These are phyloP conservation scores for Dryocosmus kuriphilus DNA, from an alignment of 2,888 invertebrate genomes.

Conservation along the genomic window DNA sequence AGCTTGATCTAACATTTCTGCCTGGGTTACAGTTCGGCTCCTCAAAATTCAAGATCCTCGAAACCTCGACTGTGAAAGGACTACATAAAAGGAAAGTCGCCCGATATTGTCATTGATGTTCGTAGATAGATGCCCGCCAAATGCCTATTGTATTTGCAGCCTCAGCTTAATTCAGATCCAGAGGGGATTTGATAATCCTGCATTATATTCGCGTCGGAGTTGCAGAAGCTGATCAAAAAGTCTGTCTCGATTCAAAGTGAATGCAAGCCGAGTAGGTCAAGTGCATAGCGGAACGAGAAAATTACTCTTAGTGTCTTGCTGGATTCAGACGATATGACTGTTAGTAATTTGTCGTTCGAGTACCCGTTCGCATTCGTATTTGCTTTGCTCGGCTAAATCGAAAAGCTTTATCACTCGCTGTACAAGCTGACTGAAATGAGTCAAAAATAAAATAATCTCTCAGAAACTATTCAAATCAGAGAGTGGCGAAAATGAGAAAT, in stretches of 20 bases:
- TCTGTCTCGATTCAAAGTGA: slow-evolving; percentile 4
- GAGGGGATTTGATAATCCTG: slow-evolving; percentile 16
- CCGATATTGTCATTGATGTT: slow-evolving; percentile 1
- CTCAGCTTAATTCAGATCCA: slow-evolving; percentile 27
- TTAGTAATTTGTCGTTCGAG: slow-evolving; percentile 33
- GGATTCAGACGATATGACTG: slow-evolving; percentile 6
- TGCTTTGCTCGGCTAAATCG: slow-evolving; percentile 25
- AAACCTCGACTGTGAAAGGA: slow-evolving; percentile 1
- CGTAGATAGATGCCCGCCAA: slow-evolving; percentile 2
- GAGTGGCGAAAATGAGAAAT: background rate
- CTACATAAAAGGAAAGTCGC: background rate
- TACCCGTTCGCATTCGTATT: slow-evolving; percentile 23
- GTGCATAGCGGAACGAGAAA: slow-evolving; percentile 20
- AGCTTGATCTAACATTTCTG: background rate
- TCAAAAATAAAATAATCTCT: slow-evolving; percentile 2
- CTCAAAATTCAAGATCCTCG: background rate
- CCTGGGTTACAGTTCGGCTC: background rate
- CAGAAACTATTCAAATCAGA: background rate
- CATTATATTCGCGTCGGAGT: slow-evolving; percentile 1
- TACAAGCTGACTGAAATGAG: background rate
- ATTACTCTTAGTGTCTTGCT: slow-evolving; percentile 27
- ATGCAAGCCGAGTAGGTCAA: background rate
- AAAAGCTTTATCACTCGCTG: slow-evolving; percentile 19
- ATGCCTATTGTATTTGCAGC: slow-evolving; percentile 27
- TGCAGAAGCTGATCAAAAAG: slow-evolving; percentile 26